These are phyloP conservation scores for Andricus grossulariae DNA, from an alignment of 1,140 invertebrate genomes.

Conservation along the genomic window DNA sequence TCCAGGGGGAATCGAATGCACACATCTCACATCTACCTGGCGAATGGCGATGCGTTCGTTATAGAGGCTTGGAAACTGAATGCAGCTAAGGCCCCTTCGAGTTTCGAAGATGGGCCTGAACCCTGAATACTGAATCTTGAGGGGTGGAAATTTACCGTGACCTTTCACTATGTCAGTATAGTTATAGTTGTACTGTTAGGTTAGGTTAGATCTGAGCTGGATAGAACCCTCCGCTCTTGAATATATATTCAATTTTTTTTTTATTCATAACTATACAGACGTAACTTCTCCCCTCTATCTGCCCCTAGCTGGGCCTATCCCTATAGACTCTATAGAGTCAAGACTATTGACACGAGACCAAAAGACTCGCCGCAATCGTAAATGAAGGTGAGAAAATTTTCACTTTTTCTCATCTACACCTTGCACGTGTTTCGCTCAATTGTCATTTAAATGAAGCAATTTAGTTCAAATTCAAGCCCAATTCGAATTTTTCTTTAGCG, in stretches of 20 bases:
- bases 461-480: too few species aligned
- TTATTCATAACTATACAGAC: conserved; percentile 20
- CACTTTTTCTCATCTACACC: too few species aligned
- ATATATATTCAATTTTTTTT: conserved; percentile 9
- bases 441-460: too few species aligned
- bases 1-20: conserved; percentile 50
- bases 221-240: conserved; percentile 22
- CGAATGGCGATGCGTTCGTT: conserved; percentile 28
- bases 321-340: conserved; percentile 3
- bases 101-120: conserved; percentile 31
- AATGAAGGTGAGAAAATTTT: too few species aligned
- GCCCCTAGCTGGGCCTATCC: conserved; percentile 40
- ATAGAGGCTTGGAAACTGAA: conserved; percentile 33
- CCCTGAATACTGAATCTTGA: conserved; percentile 8
- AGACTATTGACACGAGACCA: too few species aligned
- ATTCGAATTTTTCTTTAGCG: too few species aligned
- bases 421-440: too few species aligned
- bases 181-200: conserved; percentile 22
- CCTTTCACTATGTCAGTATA: conserved; percentile 17
- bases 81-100: conserved; percentile 49
- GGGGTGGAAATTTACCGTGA: conserved; percentile 22
- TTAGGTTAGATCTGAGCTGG: conserved; percentile 1
- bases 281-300: not conserved
- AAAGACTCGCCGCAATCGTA: not conserved
- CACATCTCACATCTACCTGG: conserved; percentile 42